Evolutionary conservation across 1,140 invertebrate species (phyloP).

Genomic region (Liolophura sinensis): DNA sequence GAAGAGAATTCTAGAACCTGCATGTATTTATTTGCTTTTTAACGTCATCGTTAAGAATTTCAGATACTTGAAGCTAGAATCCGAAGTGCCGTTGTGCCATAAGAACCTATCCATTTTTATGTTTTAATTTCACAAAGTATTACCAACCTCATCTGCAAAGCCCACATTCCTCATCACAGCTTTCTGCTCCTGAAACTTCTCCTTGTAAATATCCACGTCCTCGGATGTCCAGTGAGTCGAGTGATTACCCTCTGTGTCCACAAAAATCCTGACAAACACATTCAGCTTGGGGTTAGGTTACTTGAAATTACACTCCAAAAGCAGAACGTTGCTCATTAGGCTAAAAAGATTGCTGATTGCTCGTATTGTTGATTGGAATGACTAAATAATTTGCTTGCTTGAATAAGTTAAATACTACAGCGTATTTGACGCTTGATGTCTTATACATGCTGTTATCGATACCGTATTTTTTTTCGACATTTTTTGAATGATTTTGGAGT

Average conservation of each 20-base stretch:
- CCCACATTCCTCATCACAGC: slow-evolving; percentile 36
- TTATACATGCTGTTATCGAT: not conserved
- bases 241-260: not conserved
- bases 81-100: not conserved
- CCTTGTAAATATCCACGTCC: slow-evolving; percentile 30
- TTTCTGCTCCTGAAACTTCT: slow-evolving; percentile 35
- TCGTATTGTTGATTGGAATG: no score
- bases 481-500: no score
- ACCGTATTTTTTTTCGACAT: no score
- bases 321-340: no score
- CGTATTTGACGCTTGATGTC: no score
- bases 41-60: no score
- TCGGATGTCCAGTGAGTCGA: slow-evolving; percentile 15
- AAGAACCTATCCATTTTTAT: not conserved
- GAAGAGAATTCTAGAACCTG: no score
- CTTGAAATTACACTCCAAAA: no score
- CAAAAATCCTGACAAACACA: slow-evolving; percentile 19
- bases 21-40: no score
- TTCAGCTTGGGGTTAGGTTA: no score
- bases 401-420: not conserved
- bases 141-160: slow-evolving; percentile 40
- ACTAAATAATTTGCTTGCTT: not conserved
- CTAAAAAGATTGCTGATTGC: no score
- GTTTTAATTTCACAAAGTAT: not conserved
- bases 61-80: not conserved